Conservation (phyloP, 2,113 vertebrate genomes). For the Ancistrus triradiatus region DNA sequence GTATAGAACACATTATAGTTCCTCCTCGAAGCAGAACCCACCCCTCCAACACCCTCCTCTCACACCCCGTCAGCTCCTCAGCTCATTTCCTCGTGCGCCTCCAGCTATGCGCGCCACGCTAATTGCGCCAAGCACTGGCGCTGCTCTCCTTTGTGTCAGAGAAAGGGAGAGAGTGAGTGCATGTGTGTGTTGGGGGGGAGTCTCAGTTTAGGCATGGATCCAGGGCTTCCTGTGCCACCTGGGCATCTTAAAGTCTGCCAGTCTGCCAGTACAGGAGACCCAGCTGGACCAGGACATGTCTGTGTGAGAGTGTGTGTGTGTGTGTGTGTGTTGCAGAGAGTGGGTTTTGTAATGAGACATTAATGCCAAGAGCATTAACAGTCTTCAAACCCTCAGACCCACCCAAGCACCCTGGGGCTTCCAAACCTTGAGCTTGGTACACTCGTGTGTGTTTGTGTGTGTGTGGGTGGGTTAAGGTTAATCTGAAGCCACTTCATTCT, state of each 20-base stretch:
- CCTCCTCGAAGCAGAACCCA: constrained; percentile 66
- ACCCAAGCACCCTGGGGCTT: constrained; percentile 33
- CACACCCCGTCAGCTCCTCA: constrained; percentile 27
- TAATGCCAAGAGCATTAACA: constrained; percentile 60
- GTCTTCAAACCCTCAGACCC: constrained; percentile 49
- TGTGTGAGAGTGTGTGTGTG: constrained; percentile 25
- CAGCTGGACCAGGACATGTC: constrained; percentile 56
- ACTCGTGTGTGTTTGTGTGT: constrained; percentile 33
- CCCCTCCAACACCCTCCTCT: constrained; percentile 59
- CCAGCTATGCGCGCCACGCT: constrained; percentile 64
- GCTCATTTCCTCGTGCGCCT: constrained; percentile 69
- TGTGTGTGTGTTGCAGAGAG: constrained; percentile 35
- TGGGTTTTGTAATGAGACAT: constrained; percentile 52
- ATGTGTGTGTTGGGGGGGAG: constrained; percentile 34
- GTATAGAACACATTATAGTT: constrained; percentile 68
- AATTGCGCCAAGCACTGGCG: constrained; percentile 65
- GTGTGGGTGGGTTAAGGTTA: constrained; percentile 8
- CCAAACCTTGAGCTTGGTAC: constrained; percentile 36
- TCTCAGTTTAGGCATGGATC: constrained; percentile 61
- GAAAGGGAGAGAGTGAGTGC: constrained; percentile 32
- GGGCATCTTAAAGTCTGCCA: constrained; percentile 61
- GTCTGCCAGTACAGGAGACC: constrained; percentile 61
- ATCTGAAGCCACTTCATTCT: constrained; percentile 3
- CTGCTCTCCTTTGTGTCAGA: constrained; percentile 17
- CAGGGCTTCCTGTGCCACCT: constrained; percentile 67